These are phyloP conservation scores for Hydriomena furcata DNA, from an alignment of 2,888 invertebrate genomes.

Conservation along the genomic window DNA sequence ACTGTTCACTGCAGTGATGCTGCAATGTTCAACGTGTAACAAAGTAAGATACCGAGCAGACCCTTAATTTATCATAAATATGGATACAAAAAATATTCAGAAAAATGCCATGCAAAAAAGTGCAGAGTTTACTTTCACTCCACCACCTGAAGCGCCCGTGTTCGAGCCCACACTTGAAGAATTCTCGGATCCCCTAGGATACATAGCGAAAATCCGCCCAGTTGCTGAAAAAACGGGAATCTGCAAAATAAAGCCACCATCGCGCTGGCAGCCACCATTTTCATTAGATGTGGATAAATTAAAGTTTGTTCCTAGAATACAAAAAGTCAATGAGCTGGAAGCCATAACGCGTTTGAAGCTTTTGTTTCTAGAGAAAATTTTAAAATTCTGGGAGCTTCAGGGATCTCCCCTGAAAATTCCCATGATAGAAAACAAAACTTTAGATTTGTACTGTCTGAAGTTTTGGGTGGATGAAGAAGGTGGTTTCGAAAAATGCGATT, in stretches of 20 bases:
- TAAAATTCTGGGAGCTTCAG: constrained; percentile 90
- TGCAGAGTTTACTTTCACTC: constrained; percentile 78
- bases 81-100: constrained; percentile 78
- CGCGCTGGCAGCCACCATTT: constrained; percentile 91
- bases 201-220: constrained; percentile 88
- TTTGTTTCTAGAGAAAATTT: constrained; percentile 88
- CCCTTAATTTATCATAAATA: constrained; percentile 34
- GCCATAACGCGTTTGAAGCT: constrained; percentile 88
- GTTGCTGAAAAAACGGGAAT: constrained; percentile 89
- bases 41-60: constrained; percentile 5
- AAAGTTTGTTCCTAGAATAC: constrained; percentile 80
- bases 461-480: constrained; percentile 84
- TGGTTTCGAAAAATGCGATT: constrained; percentile 83
- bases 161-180: constrained; percentile 89
- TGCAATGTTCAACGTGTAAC: constrained; percentile 9
- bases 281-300: constrained; percentile 88
- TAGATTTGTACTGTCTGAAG: constrained; percentile 87
- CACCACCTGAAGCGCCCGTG: constrained; percentile 86
- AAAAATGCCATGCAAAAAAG: constrained; percentile 81
- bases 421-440: constrained; percentile 86
- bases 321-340: constrained; percentile 83
- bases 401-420: constrained; percentile 86
- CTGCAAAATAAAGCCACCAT: constrained; percentile 90
- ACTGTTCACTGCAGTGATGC: background rate
- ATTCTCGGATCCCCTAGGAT: constrained; percentile 88